phyloP scores from a whole-genome alignment of 2,113 vertebrate genomes.

The Amia ocellicauda region DNA sequence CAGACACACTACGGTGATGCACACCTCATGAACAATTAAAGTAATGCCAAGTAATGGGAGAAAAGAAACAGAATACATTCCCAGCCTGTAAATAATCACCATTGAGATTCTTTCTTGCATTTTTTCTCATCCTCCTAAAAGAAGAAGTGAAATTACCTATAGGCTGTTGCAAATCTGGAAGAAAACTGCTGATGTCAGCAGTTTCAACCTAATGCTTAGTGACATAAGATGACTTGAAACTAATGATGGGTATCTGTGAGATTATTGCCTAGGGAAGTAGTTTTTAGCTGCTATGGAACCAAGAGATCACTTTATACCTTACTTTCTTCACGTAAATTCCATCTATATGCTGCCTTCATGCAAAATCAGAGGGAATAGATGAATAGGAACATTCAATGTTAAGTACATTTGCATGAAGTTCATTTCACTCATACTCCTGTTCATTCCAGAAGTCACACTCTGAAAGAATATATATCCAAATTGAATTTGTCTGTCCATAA shows the following conservation, averaged over 20 bases:
- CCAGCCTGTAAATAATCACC: too few species aligned
- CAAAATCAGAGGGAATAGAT: neutral
- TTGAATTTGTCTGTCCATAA: too few species aligned
- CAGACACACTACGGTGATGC: too few species aligned
- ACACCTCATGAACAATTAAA: too few species aligned
- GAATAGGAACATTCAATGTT: too few species aligned
- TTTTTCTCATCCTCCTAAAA: neutral
- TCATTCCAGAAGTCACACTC: too few species aligned
- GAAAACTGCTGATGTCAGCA: neutral
- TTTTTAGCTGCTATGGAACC: neutral
- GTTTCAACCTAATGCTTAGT: neutral
- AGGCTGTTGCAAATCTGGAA: neutral
- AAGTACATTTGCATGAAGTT: too few species aligned
- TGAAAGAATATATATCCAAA: too few species aligned
- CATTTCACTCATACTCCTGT: too few species aligned
- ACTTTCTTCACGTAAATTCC: neutral
- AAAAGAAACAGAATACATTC: too few species aligned
- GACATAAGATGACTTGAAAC: neutral
- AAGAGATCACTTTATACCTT: neutral
- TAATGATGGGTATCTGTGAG: conserved; percentile 2
- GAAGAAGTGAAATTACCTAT: neutral
- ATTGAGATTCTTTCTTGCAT: too few species aligned
- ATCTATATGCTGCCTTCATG: neutral
- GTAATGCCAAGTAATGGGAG: too few species aligned
- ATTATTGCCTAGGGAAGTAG: conserved; percentile 1